Base-by-base conservation (phyloP, 2,888 invertebrate species). In the Lomographa bimaculata region DNA sequence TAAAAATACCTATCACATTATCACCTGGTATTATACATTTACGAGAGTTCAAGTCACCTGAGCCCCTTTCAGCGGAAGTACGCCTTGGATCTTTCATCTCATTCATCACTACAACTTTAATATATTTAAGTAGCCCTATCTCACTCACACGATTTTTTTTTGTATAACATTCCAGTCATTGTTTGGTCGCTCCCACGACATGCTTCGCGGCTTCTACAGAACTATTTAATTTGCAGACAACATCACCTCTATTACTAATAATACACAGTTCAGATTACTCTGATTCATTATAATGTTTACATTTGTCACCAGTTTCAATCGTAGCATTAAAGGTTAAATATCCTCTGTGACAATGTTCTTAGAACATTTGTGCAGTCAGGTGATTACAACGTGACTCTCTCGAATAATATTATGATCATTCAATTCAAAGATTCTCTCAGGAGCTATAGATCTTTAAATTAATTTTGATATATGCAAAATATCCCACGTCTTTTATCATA, bases 121-220 rank as follows among this genome's bases (percentile, higher is more conserved):
- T 27, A 23, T 27, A 37, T 24, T 43, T 37, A 32, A 8, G 7
- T 36, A n/a, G 30, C 39, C 36, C 28, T 61, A 14, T 50, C 65
- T 68, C 71, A 38, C 61, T 71, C 66, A 35, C 61, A 49, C 72
- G 46, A 41, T 44, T 65, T 71, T 60, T n/a, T 78, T 80, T 74
- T 64, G 67, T 75, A 70, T 74, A 70, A 65, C 83, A 86, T 86
- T 86, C 86, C 86, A 62, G 69, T 67, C 74, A 79, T 81, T 82
- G 82, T 79, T 75, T 60, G 71, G 55, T 57, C 63, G 73, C 75
- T 83, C 83, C 80, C 83, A 82, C 69, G 79, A 67, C 73, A 73
- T 74, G 82, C 68, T 76, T 57, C 52, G 64, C 54, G 54, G 68
- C 64, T 48, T 59, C 53, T 54, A 62, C 52, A 49, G 36, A 49